Evolutionary conservation across 2,888 invertebrate genomes (phyloP), one percentile per base, ranked within the genome.

Genomic region (Megaustenia siamemsis): DNA sequence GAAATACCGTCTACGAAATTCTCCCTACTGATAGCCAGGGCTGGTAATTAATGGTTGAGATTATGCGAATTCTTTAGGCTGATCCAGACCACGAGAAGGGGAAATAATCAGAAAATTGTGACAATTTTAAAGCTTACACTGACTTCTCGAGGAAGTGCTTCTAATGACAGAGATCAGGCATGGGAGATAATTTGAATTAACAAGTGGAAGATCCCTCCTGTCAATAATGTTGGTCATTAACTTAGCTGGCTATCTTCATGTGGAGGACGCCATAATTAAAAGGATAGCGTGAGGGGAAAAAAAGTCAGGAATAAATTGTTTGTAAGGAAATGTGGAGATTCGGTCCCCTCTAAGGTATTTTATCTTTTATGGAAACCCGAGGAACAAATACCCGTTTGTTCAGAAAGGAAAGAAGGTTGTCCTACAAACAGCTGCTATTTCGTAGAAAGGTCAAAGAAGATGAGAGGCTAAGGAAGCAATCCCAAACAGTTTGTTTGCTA

Each of bases 291-390:
- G 63, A 83, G 73, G 83, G 49, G 75, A 38, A 86, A 66, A 83
- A 75, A 76, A 68, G 79, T 78, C 79, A 63, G 80, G 68, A 86
- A 82, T 78, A 63, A 86, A n/a, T n/a, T n/a, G n/a, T n/a, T n/a
- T n/a, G n/a, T n/a, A n/a, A n/a, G n/a, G n/a, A n/a, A n/a, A n/a
- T n/a, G n/a, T n/a, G n/a, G n/a, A n/a, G n/a, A n/a, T n/a, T n/a
- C n/a, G n/a, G n/a, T n/a, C n/a, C n/a, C n/a, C n/a, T n/a, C n/a
- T n/a, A n/a, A n/a, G n/a, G n/a, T n/a, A n/a, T n/a, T n/a, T n/a
- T n/a, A n/a, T n/a, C n/a, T n/a, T n/a, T n/a, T n/a, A n/a, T n/a
- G n/a, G n/a, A n/a, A n/a, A n/a, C n/a, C n/a, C n/a, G n/a, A n/a
- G n/a, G n/a, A n/a, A n/a, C n/a, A n/a, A n/a, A n/a, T n/a, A n/a